Conservation (phyloP, 2,113 vertebrate species). For the Cyanocitta stelleri region DNA sequence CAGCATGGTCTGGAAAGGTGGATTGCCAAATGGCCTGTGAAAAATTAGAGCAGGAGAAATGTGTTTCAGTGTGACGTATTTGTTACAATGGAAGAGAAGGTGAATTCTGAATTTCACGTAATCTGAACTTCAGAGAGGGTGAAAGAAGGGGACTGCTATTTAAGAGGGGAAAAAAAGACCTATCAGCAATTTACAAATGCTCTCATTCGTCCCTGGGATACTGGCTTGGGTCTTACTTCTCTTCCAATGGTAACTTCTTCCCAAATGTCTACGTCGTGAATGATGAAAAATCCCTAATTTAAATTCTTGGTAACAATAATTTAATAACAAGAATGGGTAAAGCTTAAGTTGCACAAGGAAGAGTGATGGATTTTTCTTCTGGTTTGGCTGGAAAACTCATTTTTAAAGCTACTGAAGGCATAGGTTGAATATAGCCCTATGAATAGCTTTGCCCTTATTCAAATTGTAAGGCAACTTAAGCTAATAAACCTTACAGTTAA, state of each 20-base stretch:
- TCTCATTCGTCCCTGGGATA: background rate
- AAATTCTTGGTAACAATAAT: background rate
- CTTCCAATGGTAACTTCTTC: background rate
- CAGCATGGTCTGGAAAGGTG: slow-evolving; percentile 2
- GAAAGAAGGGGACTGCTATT: background rate
- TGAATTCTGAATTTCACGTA: background rate
- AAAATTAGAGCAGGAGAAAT: slow-evolving; percentile 22
- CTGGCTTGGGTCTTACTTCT: background rate
- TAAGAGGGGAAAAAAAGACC: background rate
- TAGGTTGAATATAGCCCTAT: background rate
- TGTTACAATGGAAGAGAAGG: background rate
- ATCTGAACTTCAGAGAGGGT: background rate
- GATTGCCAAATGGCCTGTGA: slow-evolving; percentile 7
- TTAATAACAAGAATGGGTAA: background rate
- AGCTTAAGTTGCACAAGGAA: background rate
- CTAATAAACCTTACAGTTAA: slow-evolving; percentile 5
- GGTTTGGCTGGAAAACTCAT: background rate
- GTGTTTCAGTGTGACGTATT: background rate
- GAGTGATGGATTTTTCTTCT: background rate
- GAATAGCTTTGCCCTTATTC: background rate
- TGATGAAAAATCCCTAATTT: background rate
- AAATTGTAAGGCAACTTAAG: background rate
- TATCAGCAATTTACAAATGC: background rate
- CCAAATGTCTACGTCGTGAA: background rate
- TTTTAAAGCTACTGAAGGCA: background rate